A percentile compares a stretch with the other conserved stretches of the same genome.
These are phyloP conservation scores for Sisor rabdophorus DNA, from an alignment of 2,113 vertebrate genomes.

Conservation along the genomic window DNA sequence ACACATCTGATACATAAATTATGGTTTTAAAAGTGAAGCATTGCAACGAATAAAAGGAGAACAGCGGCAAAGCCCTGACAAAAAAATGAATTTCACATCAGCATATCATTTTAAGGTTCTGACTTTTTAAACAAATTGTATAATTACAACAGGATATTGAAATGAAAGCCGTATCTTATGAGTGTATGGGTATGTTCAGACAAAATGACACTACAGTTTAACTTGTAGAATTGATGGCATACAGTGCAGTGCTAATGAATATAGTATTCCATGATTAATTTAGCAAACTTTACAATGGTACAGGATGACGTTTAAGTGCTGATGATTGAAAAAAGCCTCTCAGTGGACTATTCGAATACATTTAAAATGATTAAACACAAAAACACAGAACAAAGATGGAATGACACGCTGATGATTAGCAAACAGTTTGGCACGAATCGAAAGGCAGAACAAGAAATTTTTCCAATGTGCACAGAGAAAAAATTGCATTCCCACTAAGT, in stretches of 20 bases:
- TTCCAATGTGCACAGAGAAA: conserved; percentile 61
- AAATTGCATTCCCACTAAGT: conserved; percentile 60
- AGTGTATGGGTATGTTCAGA: background rate
- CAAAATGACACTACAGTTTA: conserved; percentile 20
- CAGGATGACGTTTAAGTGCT: conserved; percentile 25
- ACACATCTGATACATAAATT: conserved; percentile 65
- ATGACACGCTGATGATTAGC: conserved; percentile 61
- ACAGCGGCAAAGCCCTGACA: conserved; percentile 59
- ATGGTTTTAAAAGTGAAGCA: conserved; percentile 63
- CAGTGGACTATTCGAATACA: conserved; percentile 28
- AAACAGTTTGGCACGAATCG: conserved; percentile 74
- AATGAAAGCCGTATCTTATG: conserved; percentile 16
- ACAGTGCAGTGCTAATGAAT: conserved; percentile 9
- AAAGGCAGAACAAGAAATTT: conserved; percentile 64
- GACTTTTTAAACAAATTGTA: conserved; percentile 26
- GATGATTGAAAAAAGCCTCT: conserved; percentile 34
- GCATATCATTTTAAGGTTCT: conserved; percentile 22
- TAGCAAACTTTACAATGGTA: background rate
- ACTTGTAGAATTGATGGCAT: conserved; percentile 19
- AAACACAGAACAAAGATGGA: conserved; percentile 47
- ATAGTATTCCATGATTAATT: conserved; percentile 24
- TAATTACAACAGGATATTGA: conserved; percentile 20
- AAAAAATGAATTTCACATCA: conserved; percentile 12
- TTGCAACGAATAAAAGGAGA: conserved; percentile 55
- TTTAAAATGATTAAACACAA: conserved; percentile 44